phyloP scores from a whole-genome alignment of 2,888 invertebrate genomes.

The Philaethria dido region DNA sequence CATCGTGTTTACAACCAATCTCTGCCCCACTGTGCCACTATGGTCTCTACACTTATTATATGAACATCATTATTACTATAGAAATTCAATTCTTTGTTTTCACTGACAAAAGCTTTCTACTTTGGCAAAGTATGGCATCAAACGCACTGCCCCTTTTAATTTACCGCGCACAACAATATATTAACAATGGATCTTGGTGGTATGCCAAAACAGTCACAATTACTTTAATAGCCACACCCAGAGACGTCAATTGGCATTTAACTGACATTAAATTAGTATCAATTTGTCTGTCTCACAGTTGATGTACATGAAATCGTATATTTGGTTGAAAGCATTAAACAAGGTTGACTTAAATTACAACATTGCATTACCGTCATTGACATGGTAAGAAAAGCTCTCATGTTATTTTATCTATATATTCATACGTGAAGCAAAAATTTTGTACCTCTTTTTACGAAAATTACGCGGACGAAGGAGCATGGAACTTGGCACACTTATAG shows the following conservation, averaged over 20 bases:
- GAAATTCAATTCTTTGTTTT: neutral
- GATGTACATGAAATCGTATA: neutral
- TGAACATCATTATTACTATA: no score
- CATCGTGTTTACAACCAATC: no score
- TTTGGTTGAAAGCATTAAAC: neutral
- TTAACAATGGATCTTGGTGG: slow-evolving; percentile 26
- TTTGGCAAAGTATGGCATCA: neutral
- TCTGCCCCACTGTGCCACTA: no score
- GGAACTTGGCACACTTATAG: no score
- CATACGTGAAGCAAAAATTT: no score
- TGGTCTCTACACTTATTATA: no score
- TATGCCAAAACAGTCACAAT: slow-evolving; percentile 32
- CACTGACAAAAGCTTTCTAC: neutral
- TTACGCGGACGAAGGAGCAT: no score
- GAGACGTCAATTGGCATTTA: slow-evolving; percentile 1
- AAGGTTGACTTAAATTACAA: neutral
- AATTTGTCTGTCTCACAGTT: neutral
- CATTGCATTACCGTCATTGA: no score
- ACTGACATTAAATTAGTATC: neutral
- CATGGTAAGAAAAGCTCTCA: no score
- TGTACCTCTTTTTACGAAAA: no score
- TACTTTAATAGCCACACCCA: slow-evolving; percentile 11
- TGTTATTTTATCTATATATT: no score
- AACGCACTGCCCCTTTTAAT: slow-evolving; percentile 10
- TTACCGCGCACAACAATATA: slow-evolving; percentile 22